A percentile compares a stretch with the other conserved stretches of the same genome.
Conservation (phyloP, 2,113 vertebrate genomes). For the Dasyornis broadbenti region DNA sequence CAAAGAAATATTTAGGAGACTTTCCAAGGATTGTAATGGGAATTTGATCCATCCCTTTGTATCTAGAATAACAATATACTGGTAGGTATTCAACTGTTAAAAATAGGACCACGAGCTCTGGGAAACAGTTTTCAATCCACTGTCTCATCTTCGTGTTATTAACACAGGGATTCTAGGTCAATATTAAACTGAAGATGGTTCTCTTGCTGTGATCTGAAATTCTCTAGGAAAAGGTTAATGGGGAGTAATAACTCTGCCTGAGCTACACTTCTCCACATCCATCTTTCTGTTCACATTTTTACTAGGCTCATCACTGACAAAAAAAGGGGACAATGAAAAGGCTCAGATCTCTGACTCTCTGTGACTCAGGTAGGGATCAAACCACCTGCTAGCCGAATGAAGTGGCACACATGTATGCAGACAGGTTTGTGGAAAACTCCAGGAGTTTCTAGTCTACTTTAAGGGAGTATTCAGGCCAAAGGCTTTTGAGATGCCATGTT, state of each 20-base stretch:
- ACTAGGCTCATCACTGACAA: not conserved
- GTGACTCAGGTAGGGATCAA: not conserved
- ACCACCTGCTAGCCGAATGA: not conserved
- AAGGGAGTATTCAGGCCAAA: not conserved
- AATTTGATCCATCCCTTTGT: not conserved
- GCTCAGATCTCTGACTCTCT: not conserved
- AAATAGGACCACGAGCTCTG: not conserved
- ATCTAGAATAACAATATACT: not conserved
- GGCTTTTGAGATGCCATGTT: not conserved
- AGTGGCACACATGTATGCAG: not conserved
- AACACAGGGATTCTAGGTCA: not conserved
- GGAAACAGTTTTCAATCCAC: not conserved
- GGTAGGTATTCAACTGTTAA: not conserved
- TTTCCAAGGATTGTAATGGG: not conserved
- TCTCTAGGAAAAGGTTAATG: constrained; percentile 11
- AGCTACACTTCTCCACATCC: not conserved
- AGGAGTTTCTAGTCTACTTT: not conserved
- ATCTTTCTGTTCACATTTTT: not conserved
- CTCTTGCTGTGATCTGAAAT: not conserved
- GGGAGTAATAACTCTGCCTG: not conserved
- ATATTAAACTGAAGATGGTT: not conserved
- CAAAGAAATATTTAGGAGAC: not conserved
- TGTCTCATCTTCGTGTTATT: not conserved
- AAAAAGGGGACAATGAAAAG: not conserved
- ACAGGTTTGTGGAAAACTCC: not conserved